Percentiles rank a stretch among this genome's conserved stretches.
Evolutionary conservation across 2,888 invertebrate genomes (phyloP).

Genomic region (Diadromus collaris): DNA sequence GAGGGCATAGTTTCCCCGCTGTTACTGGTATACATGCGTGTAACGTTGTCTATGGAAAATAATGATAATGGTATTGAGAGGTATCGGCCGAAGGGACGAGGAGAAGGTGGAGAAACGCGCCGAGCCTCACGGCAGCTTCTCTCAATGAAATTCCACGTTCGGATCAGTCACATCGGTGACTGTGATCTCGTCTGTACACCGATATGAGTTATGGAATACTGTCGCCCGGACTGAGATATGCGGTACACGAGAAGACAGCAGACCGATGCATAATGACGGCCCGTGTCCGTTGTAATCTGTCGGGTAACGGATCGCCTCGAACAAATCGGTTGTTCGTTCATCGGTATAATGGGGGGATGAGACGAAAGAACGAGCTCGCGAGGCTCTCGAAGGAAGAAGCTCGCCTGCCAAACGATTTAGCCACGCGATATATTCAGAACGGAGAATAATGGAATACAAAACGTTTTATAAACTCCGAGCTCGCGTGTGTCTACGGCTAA

Average conservation of each 20-base stretch:
- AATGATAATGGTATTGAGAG: constrained; percentile 49
- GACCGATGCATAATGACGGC: constrained; percentile 41
- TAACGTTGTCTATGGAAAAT: constrained; percentile 6
- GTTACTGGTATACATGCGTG: background rate
- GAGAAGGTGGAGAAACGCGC: constrained; percentile 40
- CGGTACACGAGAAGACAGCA: constrained; percentile 14
- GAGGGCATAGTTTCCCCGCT: constrained; percentile 22
- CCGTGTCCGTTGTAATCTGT: constrained; percentile 52
- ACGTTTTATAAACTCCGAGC: constrained; percentile 22
- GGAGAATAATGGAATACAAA: constrained; percentile 32
- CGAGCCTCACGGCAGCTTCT: constrained; percentile 40
- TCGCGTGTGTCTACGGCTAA: constrained; percentile 17
- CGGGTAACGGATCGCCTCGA: constrained; percentile 52
- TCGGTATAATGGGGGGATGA: constrained; percentile 1
- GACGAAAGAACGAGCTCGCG: background rate
- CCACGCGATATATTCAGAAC: constrained; percentile 30
- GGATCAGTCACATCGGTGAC: background rate
- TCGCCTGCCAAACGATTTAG: constrained; percentile 51
- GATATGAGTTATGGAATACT: constrained; percentile 14
- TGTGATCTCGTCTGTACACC: background rate
- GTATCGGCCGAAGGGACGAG: constrained; percentile 47
- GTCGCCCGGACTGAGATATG: constrained; percentile 25
- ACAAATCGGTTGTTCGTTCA: constrained; percentile 55
- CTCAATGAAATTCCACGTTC: constrained; percentile 55
- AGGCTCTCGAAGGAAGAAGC: constrained; percentile 23